Conservation (phyloP, 2,797 vertebrate species). For the Synaphobranchus kaupii region DNA sequence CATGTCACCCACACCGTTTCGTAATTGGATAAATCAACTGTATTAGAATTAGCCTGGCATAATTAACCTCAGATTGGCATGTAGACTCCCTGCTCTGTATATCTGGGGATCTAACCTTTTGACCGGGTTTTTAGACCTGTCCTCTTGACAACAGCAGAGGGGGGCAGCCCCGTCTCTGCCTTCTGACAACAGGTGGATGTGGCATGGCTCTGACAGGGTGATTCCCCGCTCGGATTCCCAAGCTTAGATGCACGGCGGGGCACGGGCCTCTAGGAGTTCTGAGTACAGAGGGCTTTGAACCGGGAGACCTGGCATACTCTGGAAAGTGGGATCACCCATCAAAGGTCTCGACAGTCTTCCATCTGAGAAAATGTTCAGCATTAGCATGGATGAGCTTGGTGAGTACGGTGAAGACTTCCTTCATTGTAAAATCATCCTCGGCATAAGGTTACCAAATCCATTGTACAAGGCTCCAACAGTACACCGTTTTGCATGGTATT, state of each 20-base stretch:
- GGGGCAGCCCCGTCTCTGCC: conserved; percentile 29
- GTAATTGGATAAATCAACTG: no score
- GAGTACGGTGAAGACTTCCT: not conserved
- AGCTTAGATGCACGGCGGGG: conserved; percentile 40
- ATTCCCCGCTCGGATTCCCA: conserved; percentile 61
- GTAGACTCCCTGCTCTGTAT: no score
- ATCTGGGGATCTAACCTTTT: no score
- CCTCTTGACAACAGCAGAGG: not conserved
- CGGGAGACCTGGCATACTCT: conserved; percentile 41
- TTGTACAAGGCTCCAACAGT: not conserved
- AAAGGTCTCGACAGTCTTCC: not conserved
- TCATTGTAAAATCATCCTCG: not conserved
- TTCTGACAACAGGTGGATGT: conserved; percentile 54
- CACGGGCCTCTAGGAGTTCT: conserved; percentile 61
- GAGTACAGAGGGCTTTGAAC: conserved; percentile 47
- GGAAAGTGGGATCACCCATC: not conserved
- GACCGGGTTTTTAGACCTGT: not conserved
- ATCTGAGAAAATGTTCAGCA: not conserved
- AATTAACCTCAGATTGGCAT: no score
- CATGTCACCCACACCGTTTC: no score
- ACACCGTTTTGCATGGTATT: not conserved
- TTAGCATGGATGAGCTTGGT: not conserved
- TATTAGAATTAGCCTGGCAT: no score
- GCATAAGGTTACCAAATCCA: no score
- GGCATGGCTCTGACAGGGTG: conserved; percentile 60